Evolutionary conservation across 30 jellyfish, hydroid and myxozoan species (phyloP), one percentile per base, ranked within the genome.

Genomic region (Cassiopea andromeda): DNA sequence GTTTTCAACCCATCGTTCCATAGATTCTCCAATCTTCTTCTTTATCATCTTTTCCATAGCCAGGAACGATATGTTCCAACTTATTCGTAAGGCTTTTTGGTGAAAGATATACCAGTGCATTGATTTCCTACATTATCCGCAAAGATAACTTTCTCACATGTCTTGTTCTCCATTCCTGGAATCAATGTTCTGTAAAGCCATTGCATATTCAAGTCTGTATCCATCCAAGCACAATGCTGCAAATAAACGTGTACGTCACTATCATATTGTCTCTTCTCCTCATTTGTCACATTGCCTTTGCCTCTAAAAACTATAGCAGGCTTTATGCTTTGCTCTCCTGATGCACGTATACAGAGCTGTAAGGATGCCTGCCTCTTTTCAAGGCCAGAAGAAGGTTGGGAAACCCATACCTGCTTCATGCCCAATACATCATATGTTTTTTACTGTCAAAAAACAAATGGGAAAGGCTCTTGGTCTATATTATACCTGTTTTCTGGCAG

Each of bases 391-490:
- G 68, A 57, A 57, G 68, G 68, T 57, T 57, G 68, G 7, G 13
- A 57, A 57, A 57, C 68, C 68, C 19, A 81, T 46, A 60, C 27
- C 54, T 7, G 90, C 69, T 60, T 64, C 46, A 2, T 46, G 70
- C 81, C 90, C 44, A 38, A 60, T 64, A 27, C 82, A 1, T 43
- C 90, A 81, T 60, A 61, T 27, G 58, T 80, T 80, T 44, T 60
- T 57, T 5, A 5, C 89, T 47, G 89, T 19, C 60, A 60, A 2
- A 54, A 60, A 15, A 58, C 67, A 80, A 61, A 80, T 80, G 89
- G 89, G 80, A 80, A 60, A 80, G 89, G 80, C 60, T 54, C 89
- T 46, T 80, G 61, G 89, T 80, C 80, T 6, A 57, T 54, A 60
- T 80, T 57, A 60, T 80, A 80, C 80, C 89, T 80, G 70, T 80